Conservation (phyloP, 2,888 invertebrate species). For the Agrenia bidenticulata region DNA sequence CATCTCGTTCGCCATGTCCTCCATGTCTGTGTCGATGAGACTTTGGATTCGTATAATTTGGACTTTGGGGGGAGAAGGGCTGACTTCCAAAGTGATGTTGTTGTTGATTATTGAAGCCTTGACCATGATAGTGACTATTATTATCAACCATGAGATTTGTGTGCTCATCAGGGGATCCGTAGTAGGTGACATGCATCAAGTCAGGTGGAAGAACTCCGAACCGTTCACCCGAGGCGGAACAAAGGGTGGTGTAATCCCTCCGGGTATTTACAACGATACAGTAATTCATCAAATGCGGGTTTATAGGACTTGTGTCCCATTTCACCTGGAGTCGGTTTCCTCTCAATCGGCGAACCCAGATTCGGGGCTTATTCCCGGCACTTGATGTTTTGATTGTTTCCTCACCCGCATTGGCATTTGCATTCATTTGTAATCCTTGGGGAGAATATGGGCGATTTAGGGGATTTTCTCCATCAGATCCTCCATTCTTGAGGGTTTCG, state of each 20-base stretch:
- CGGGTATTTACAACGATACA: conserved; percentile 61
- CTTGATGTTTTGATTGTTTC: background rate
- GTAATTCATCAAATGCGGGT: conserved; percentile 60
- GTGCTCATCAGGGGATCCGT: conserved; percentile 23
- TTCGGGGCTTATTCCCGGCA: conserved; percentile 33
- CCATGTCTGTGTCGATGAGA: conserved; percentile 26
- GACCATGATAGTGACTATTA: conserved; percentile 16
- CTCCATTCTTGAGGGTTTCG: background rate
- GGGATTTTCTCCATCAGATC: background rate
- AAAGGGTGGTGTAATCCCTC: conserved; percentile 59
- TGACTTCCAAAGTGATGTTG: conserved; percentile 15
- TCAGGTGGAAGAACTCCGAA: conserved; percentile 55
- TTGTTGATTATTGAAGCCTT: conserved; percentile 20
- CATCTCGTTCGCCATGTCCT: background rate
- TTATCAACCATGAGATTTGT: conserved; percentile 8
- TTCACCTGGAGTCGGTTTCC: conserved; percentile 50
- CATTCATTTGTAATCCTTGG: background rate
- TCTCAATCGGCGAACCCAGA: conserved; percentile 42
- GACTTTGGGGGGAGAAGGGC: background rate
- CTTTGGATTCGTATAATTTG: background rate
- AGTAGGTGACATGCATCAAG: conserved; percentile 50
- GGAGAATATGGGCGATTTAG: background rate
- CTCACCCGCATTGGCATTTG: background rate
- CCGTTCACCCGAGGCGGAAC: conserved; percentile 57
- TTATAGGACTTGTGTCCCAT: conserved; percentile 57